A percentile compares a stretch with the other conserved stretches of the same genome.
Conservation (phyloP, 2,888 invertebrate species). For the Drosophila robusta region DNA sequence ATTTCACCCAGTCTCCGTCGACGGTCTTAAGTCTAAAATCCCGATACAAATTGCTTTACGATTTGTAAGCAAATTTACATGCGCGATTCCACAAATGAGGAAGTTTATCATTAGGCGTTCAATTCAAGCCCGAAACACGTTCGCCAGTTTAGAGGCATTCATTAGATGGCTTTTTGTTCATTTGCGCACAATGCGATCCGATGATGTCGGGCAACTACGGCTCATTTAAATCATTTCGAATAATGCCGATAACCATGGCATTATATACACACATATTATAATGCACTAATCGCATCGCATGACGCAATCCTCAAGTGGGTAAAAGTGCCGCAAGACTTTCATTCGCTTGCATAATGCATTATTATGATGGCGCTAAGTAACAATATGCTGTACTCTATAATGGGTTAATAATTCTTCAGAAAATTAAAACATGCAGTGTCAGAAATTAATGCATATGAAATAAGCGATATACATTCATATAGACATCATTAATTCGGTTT, state of each 20-base stretch:
- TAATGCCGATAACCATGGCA: constrained; percentile 58
- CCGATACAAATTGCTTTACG: constrained; percentile 40
- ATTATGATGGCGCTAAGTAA: constrained; percentile 15
- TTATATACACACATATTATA: constrained; percentile 46
- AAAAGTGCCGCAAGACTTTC: constrained; percentile 73
- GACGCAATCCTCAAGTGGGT: constrained; percentile 57
- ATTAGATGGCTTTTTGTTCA: constrained; percentile 57
- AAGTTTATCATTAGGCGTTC: constrained; percentile 66
- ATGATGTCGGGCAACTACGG: constrained; percentile 21
- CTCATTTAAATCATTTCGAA: constrained; percentile 63
- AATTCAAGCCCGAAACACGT: constrained; percentile 51
- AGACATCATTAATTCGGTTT: too few species aligned
- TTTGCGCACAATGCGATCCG: constrained; percentile 42
- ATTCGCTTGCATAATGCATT: constrained; percentile 49
- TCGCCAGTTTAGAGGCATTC: constrained; percentile 46
- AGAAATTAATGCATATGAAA: too few species aligned
- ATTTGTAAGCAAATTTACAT: constrained; percentile 48
- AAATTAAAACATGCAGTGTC: not conserved
- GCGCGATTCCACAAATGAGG: constrained; percentile 61
- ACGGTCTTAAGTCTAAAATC: constrained; percentile 31
- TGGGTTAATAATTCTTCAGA: constrained; percentile 13
- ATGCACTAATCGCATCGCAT: constrained; percentile 62
- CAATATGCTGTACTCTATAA: not conserved
- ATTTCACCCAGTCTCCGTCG: constrained; percentile 56
- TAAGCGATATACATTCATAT: too few species aligned